Evolutionary conservation across 2,888 invertebrate species (phyloP), one percentile per base, ranked within the genome.

Genomic region (Acrobasis suavella): DNA sequence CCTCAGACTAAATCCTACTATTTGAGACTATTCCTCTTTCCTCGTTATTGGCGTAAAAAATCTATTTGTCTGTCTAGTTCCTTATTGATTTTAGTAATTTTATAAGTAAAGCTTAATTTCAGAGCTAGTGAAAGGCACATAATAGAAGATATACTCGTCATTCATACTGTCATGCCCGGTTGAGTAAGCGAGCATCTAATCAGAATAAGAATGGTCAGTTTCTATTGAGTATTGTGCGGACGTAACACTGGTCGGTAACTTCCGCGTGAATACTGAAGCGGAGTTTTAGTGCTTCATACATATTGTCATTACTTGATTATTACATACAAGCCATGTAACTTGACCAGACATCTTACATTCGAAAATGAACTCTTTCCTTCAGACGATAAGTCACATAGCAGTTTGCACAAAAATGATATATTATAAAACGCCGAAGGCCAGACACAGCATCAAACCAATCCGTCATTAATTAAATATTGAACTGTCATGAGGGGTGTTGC

Each of bases 401-500:
- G 37, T n/a, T 55, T 51, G 22, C 49, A 37, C 62, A 49, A 56
- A 62, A 62, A 58, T 46, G 58, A n/a, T 50, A 37, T n/a, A 46
- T 50, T 60, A 61, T 61, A 59, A 64, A 65, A 67, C 64, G 65
- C 61, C 69, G 72, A 70, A 70, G 67, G 74, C 72, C 68, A 73
- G 65, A 70, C 75, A 69, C 70, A 69, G 74, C 78, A 73, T 73
- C 74, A 65, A 69, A 69, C 65, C 78, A 68, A 82, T 83, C 75
- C 77, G 82, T 83, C 82, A 81, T 81, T 80, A 77, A 83, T 81
- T 78, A 79, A 60, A 81, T 79, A 82, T 78, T 74, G 75, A 75
- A 78, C 79, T 83, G 81, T 83, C 83, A 82, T 72, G 79, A 73
- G 73, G 78, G 78, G 81, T 75, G 81, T 83, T 80, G 74, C 74